Percentiles rank a stretch among this genome's conserved stretches.
Evolutionary conservation across 1,140 invertebrate genomes (phyloP).

Genomic region (Glossosoma conforme): DNA sequence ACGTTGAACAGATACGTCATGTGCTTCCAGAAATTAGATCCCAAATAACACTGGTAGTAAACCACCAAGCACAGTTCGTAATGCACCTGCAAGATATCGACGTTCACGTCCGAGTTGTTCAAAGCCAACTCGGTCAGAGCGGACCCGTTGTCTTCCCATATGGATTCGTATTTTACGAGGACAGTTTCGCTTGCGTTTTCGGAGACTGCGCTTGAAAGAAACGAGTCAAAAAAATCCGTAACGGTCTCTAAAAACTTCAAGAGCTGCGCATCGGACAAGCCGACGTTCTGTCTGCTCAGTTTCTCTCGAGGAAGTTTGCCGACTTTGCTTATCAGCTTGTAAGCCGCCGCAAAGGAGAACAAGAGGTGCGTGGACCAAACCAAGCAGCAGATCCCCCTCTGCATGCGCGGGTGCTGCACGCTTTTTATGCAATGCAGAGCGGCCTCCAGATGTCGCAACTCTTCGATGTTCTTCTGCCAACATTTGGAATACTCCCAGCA

Average conservation of each 20-base stretch:
- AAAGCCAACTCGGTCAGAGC: constrained; percentile 72
- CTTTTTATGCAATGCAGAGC: constrained; percentile 56
- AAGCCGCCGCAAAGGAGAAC: constrained; percentile 65
- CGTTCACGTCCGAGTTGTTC: constrained; percentile 67
- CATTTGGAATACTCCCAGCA: constrained; percentile 83
- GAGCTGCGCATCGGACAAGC: constrained; percentile 64
- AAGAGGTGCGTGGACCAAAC: constrained; percentile 84
- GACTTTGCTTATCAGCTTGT: constrained; percentile 81
- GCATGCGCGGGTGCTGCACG: constrained; percentile 59
- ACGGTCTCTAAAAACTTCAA: constrained; percentile 64
- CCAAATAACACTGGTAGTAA: constrained; percentile 73
- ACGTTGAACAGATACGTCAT: constrained; percentile 72
- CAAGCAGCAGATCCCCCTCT: constrained; percentile 72
- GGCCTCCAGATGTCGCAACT: constrained; percentile 59
- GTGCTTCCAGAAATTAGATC: constrained; percentile 67
- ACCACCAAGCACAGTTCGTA: constrained; percentile 70
- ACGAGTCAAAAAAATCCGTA: constrained; percentile 68
- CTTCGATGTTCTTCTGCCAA: constrained; percentile 76
- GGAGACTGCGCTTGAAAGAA: constrained; percentile 58
- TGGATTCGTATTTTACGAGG: constrained; percentile 58
- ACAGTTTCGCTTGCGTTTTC: constrained; percentile 45
- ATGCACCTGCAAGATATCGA: constrained; percentile 72
- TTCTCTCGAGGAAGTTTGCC: constrained; percentile 83
- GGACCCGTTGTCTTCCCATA: constrained; percentile 61
- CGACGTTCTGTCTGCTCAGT: constrained; percentile 68